Base-by-base conservation (phyloP, 2,113 vertebrate species). In the Arothron firmamentum region DNA sequence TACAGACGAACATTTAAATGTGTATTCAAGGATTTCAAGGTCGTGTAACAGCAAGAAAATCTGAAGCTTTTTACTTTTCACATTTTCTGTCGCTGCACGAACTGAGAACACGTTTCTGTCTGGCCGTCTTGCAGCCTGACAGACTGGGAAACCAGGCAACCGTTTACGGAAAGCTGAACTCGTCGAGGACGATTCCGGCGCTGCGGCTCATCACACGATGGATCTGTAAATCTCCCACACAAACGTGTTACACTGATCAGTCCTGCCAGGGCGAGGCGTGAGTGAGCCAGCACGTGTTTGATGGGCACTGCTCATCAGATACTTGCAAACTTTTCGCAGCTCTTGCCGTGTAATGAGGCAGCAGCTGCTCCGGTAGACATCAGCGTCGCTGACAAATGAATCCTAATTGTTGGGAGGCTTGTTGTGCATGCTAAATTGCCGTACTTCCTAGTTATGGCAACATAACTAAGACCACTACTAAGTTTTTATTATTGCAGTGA, bases 51-150 rank as follows among this genome's bases (percentile, higher is more conserved):
- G 72, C 70, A 65, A 54, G 52, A n/a, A 13, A 2, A 16, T 47
- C 7, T 47, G 5, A 18, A 10, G 3, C n/a, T 18, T 49, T 48
- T n/a, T 48, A n/a, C n/a, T n/a, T 48, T 45, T 45, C 43, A 48
- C 17, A 18, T 65, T 69, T 72, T 59, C 53, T 31, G 59, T 79
- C 48, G 8, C 23, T 54, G 60, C 72, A 66, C 66, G 62, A 68
- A 60, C 68, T 52, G 45, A 70, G 55, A 70, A 13, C 51, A 43
- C 54, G 77, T 68, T 67, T 67, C 48, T 62, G 25, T 61, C 28
- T 81, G 73, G 84, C 82, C 74, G 83, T 86, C 82, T 75, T 31
- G 14, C 21, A 62, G 52, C 60, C 64, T 66, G 59, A 45, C 56
- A 60, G 62, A 70, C 65, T 64, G 49, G 38, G 47, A 85, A 81